Evolutionary conservation across 1,140 invertebrate genomes (phyloP).

Genomic region (Drosophila azteca): DNA sequence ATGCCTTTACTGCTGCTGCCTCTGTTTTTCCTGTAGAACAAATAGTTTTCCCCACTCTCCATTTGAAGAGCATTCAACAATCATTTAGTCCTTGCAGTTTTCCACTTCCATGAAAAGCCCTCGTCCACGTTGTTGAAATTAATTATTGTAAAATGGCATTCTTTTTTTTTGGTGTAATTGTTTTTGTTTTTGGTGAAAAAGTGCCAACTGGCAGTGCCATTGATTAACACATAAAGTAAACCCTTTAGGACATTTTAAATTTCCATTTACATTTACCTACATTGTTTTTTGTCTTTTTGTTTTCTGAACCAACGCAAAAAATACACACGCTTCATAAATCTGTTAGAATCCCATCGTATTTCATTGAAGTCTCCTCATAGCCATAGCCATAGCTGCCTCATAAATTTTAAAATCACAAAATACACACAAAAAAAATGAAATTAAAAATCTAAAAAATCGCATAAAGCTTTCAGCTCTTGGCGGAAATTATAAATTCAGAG

Average conservation of each 20-base stretch:
- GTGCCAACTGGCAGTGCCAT: conserved; percentile 16
- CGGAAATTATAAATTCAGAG: conserved; percentile 76
- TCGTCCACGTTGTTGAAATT: conserved; percentile 43
- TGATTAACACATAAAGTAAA: conserved; percentile 21
- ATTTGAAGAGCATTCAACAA: conserved; percentile 6
- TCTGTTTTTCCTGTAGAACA: no score
- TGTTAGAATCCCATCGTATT: conserved; percentile 63
- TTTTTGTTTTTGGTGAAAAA: conserved; percentile 14
- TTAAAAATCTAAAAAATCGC: conserved; percentile 29
- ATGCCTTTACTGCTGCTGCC: no score
- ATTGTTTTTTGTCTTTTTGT: background rate
- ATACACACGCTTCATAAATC: conserved; percentile 42
- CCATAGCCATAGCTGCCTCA: conserved; percentile 36
- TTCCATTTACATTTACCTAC: conserved; percentile 11
- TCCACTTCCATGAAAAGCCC: background rate
- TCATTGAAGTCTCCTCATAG: conserved; percentile 22
- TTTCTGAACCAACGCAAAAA: background rate
- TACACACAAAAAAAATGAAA: conserved; percentile 11
- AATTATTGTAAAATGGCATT: conserved; percentile 48
- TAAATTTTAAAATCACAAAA: conserved; percentile 48
- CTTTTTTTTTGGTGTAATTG: no score
- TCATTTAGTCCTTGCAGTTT: background rate
- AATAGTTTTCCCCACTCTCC: background rate
- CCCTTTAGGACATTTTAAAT: conserved; percentile 23
- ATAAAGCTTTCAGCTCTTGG: conserved; percentile 50